These are phyloP conservation scores for Drosophila quinaria DNA, from an alignment of 2,888 invertebrate genomes.

Conservation along the genomic window DNA sequence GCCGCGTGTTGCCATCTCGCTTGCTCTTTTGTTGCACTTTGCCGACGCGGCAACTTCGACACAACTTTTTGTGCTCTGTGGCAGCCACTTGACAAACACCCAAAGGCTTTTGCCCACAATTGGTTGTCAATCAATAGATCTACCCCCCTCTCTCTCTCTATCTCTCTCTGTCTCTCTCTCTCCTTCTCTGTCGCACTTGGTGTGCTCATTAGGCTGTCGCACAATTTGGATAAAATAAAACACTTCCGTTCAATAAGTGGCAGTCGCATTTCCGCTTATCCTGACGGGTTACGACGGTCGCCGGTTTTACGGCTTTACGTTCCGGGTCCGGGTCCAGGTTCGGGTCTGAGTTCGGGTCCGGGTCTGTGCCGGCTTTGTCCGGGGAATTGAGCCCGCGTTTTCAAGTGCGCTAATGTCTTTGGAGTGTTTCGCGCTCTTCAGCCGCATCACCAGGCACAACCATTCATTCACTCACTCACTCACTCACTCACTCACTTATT, in stretches of 20 bases:
- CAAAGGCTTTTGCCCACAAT: constrained; percentile 69
- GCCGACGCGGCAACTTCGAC: constrained; percentile 9
- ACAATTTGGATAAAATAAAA: constrained; percentile 65
- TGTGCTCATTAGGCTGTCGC: constrained; percentile 65
- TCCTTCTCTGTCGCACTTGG: constrained; percentile 7
- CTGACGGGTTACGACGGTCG: constrained; percentile 35
- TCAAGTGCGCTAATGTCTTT: constrained; percentile 84
- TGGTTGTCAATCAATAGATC: constrained; percentile 61
- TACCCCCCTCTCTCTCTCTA: background rate
- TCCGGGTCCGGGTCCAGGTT: background rate
- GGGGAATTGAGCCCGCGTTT: constrained; percentile 15
- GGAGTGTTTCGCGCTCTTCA: constrained; percentile 81
- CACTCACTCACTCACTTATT: constrained; percentile 22
- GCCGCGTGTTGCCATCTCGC: constrained; percentile 1
- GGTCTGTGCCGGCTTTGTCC: constrained; percentile 6
- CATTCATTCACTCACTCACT: constrained; percentile 33
- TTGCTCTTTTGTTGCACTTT: constrained; percentile 14
- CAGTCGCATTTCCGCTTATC: constrained; percentile 71
- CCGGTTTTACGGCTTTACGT: constrained; percentile 4
- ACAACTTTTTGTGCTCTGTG: constrained; percentile 15
- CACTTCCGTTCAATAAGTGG: constrained; percentile 76
- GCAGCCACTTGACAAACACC: constrained; percentile 75
- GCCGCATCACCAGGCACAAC: constrained; percentile 29
- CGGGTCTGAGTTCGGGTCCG: background rate
- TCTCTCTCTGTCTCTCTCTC: constrained; percentile 5